Conservation (phyloP, 1,140 invertebrate genomes). For the Listronotus oregonensis region DNA sequence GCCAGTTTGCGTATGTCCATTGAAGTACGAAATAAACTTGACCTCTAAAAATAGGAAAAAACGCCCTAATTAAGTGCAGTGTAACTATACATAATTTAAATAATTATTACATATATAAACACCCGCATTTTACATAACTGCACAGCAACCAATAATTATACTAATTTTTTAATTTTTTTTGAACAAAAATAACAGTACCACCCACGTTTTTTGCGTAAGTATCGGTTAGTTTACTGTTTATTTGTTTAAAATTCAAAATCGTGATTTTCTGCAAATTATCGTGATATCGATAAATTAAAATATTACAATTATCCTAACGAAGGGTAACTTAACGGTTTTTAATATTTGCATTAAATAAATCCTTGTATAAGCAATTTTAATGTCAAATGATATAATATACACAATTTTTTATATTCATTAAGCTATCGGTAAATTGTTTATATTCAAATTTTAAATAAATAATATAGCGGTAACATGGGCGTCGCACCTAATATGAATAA, state of each 20-base stretch:
- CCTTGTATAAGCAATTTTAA: slow-evolving; percentile 2
- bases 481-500: too few relatives aligned
- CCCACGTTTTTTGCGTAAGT: background rate
- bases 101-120: slow-evolving; percentile 12
- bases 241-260: slow-evolving; percentile 3
- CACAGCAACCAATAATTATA: background rate
- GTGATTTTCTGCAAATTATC: too few relatives aligned
- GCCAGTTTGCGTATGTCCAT: background rate
- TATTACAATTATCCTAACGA: slow-evolving; percentile 8
- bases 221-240: slow-evolving; percentile 4
- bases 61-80: slow-evolving; percentile 7
- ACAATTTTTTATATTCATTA: too few relatives aligned
- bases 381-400: background rate
- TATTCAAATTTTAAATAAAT: too few relatives aligned
- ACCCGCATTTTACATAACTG: slow-evolving; percentile 3
- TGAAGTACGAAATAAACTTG: slow-evolving; percentile 11
- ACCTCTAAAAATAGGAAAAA: slow-evolving; percentile 16
- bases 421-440: too few relatives aligned
- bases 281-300: slow-evolving; percentile 1
- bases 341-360: slow-evolving; percentile 14
- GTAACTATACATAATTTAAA: slow-evolving; percentile 6
- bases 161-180: slow-evolving; percentile 6
- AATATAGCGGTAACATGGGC: too few relatives aligned
- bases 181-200: slow-evolving; percentile 5
- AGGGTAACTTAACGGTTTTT: slow-evolving; percentile 12